A percentile compares a stretch with the other conserved stretches of the same genome.
phyloP scores from a whole-genome alignment of 2,888 invertebrate species.

The Mesorhabditis spiculigera region DNA sequence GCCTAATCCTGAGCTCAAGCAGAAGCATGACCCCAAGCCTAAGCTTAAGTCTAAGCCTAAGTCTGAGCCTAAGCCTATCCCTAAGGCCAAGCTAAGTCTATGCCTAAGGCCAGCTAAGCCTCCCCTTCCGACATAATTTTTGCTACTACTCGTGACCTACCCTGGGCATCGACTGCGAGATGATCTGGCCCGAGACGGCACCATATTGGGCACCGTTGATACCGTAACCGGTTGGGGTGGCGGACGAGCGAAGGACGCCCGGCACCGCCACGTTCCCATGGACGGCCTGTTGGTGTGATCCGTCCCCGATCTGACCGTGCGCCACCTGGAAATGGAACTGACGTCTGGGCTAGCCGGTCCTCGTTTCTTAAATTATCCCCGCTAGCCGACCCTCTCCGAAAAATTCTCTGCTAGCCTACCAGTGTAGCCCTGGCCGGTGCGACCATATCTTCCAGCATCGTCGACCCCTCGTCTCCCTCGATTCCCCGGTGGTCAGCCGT shows the following conservation, averaged over 20 bases:
- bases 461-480: slow-evolving; percentile 87
- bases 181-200: slow-evolving; percentile 65
- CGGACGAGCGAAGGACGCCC: slow-evolving; percentile 59
- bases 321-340: slow-evolving; percentile 35
- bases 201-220: slow-evolving; percentile 77
- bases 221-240: slow-evolving; percentile 28
- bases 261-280: slow-evolving; percentile 86
- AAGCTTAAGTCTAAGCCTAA: too few relatives aligned
- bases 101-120: too few relatives aligned
- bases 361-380: slow-evolving; percentile 11
- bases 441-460: slow-evolving; percentile 77
- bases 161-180: slow-evolving; percentile 38
- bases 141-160: slow-evolving; percentile 17
- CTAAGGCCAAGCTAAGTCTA: too few relatives aligned
- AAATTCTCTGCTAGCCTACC: slow-evolving; percentile 11
- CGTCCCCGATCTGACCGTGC: slow-evolving; percentile 53
- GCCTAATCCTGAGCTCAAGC: too few relatives aligned
- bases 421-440: slow-evolving; percentile 73
- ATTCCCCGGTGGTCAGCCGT: slow-evolving; percentile 95
- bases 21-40: too few relatives aligned
- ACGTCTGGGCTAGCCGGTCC: neutral
- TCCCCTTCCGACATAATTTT: too few relatives aligned
- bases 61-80: too few relatives aligned
- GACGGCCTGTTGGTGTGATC: slow-evolving; percentile 72
- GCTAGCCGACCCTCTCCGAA: neutral